phyloP scores from a whole-genome alignment of 2,888 invertebrate species.

The Diogma glabrata region DNA sequence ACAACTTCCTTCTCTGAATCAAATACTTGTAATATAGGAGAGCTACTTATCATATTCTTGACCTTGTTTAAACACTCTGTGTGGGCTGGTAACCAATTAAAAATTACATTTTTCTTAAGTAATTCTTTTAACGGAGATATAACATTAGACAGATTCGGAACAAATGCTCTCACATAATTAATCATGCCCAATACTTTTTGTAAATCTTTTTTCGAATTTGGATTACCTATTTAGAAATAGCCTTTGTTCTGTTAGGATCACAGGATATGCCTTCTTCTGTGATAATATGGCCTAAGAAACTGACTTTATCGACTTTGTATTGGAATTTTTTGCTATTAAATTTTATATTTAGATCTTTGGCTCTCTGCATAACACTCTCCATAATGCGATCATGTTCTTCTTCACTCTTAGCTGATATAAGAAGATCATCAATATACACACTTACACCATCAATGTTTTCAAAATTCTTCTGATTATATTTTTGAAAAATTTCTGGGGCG shows the following conservation, averaged over 20 bases:
- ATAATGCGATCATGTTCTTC: conserved; percentile 22
- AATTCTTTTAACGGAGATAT: background rate
- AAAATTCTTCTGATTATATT: conserved; percentile 18
- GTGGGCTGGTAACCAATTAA: conserved; percentile 10
- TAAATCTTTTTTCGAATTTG: conserved; percentile 12
- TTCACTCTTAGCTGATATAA: conserved; percentile 12
- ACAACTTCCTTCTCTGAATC: too few species aligned
- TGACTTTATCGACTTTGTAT: conserved; percentile 21
- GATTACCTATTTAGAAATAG: conserved; percentile 11
- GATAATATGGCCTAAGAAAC: conserved; percentile 22
- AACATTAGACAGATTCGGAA: conserved; percentile 14
- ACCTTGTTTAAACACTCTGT: conserved; percentile 13
- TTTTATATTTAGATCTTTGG: conserved; percentile 22
- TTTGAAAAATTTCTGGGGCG: conserved; percentile 21
- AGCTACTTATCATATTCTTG: conserved; percentile 12
- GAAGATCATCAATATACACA: conserved; percentile 27
- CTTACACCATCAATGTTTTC: conserved; percentile 20
- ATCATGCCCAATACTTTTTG: conserved; percentile 16
- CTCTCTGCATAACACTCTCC: conserved; percentile 20
- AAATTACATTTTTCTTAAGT: background rate
- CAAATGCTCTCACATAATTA: conserved; percentile 13
- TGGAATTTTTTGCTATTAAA: conserved; percentile 25
- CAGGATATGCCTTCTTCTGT: conserved; percentile 13
- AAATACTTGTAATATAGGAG: too few species aligned
- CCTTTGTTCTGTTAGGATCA: conserved; percentile 7